Base-by-base conservation (phyloP, 37 sponge, comb jelly and placozoan species). In the Mnemiopsis leidyi region DNA sequence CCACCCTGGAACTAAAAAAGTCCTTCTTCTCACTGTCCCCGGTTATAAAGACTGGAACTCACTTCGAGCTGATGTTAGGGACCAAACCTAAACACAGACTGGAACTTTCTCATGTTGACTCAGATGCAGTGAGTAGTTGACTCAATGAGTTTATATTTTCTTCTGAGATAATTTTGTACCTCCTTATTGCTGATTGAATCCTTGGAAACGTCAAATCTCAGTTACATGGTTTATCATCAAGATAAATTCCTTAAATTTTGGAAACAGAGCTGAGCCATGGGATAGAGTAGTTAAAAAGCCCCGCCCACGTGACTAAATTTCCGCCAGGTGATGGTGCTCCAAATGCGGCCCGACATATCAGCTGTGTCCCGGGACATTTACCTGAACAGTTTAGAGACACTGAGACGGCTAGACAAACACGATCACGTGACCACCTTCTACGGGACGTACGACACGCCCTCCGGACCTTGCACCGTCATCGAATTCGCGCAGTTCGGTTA, bases 31-130 rank as follows among this genome's bases (percentile, higher is more conserved):
- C 75, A 3, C 25, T 28, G n/a, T 29, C 30, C 7, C 30, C 75
- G 3, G 30, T 28, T 28, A 71, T 71, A 7, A 71, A 71, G n/a
- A 23, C 25, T 28, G 75, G 75, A 23, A 71, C 30, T 71, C 75
- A 71, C 75, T 71, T 71, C 30, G 75, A 29, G 75, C n/a, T 71
- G 75, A 71, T n/a, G 30, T 7, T 71, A 28, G 75, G 75, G 3
- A 23, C 75, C 25, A 71, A 71, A 28, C 75, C 75, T 29, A 71
- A 71, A 71, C 75, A 71, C n/a, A n/a, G 75, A 29, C 75, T 71
- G 7, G 75, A 71, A 25, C 75, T 71, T 7, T 71, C 75, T 29
- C 75, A 71, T 28, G n/a, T 71, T n/a, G 75, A 71, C 3, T 29
- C 30, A 23, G 75, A 71, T 71, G 30, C 75, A 7, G 75, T 71